Base-by-base conservation (phyloP, 2,888 invertebrate species). In the Atrina japonica region DNA sequence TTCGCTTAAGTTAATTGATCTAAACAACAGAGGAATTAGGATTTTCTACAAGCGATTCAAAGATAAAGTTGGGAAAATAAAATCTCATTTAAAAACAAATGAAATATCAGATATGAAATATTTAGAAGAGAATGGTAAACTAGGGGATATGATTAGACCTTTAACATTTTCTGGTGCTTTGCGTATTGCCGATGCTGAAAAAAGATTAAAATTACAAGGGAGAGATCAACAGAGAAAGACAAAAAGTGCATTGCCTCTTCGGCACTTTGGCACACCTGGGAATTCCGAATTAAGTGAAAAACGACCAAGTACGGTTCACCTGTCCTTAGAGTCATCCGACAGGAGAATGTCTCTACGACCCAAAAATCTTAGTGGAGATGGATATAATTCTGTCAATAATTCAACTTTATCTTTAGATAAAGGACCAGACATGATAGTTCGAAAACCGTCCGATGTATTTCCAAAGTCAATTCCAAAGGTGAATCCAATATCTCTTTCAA, bases 131-230 rank as follows among this genome's bases (percentile, higher is more conserved):
- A 45, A 18, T 18, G 71, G 71, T 3, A 40, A 59, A 50, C 35
- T 71, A 35, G 55, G 41, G 11, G 61, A 60, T 14, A 49, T 66
- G 2, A 35, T 43, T 7, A 71, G 66, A n/a, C 60, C 61, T 2
- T 47, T 55, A 6, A 71, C 66, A 16, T 59, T 53, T 18, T 66
- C 66, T 16, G 61, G 66, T 49, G 53, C 66, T 21, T 30, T 71
- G 18, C 41, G 71, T 29, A 71, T 71, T 11, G 66, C 66, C 25
- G 71, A 71, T 35, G 71, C 71, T 11, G 71, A 71, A 25, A 71
- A 71, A 61, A 53, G 71, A 35, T 43, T 71, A n/a, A 66, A 71
- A 40, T 43, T 71, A 18, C 71, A 66, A 50, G 50, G 71, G 3
- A 50, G 53, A 1, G 65, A 70, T 14, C 40, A 61, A 11, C 52